Base-by-base conservation (phyloP, 2,888 invertebrate species). In the Phyto melanocephala region DNA sequence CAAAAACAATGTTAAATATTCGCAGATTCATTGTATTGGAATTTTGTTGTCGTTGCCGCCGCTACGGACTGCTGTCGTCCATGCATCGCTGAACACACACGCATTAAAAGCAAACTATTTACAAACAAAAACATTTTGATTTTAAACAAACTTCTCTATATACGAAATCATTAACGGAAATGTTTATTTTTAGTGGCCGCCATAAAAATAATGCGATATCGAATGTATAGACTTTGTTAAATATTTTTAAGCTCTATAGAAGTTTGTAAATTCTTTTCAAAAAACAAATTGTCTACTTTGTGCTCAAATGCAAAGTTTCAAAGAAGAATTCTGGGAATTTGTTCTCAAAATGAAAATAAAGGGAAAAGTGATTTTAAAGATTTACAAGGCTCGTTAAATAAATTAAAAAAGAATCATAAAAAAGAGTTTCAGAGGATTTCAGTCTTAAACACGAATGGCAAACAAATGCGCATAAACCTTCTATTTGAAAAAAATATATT, bases 1-100 rank as follows among this genome's bases (percentile, higher is more conserved):
- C 20, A 5, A 45, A 58, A 22, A 40, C 28, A 28, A 28, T 20
- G 67, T 67, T 74, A 79, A 60, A 79, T 62, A 80, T 80, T 80
- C 67, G 67, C 79, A 72, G 54, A 79, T 58, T 72, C 67, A 74
- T 67, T 80, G 67, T 74, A 60, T 67, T 72, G 72, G 72, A 72
- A 79, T 72, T 71, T 42, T 58, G 35, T 40, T 63, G 68, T 62
- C 62, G 68, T 24, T 65, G 45, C 54, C 24, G 42, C 20, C 28
- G 56, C n/a, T 22, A 28, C 28, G 28, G 28, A 28, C 6, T 28
- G 28, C 22, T 47, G 33, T 52, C 45, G 24, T 37, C 35, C 62
- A 67, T 80, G 79, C 72, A 52, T 80, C 79, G 72, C 24, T 74
- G 45, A 67, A 11, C 52, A 72, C 67, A 74, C 42, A 74, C 72